Evolutionary conservation across 2,113 vertebrate species (phyloP).

Genomic region (Pionites leucogaster): DNA sequence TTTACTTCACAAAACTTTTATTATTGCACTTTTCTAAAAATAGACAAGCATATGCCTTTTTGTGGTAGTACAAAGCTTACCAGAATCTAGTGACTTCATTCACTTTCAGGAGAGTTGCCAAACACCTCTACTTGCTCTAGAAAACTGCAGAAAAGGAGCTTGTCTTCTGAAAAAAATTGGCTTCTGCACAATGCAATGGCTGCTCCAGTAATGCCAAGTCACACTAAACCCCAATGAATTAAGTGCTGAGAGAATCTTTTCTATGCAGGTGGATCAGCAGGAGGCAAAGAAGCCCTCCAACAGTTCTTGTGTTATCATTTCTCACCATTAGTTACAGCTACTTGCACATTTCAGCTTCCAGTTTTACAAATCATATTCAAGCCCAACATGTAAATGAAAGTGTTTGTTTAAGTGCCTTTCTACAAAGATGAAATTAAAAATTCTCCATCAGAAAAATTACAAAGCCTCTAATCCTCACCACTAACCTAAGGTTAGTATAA

Average conservation of each 20-base stretch:
- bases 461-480: constrained; percentile 40
- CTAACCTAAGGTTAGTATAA: constrained; percentile 38
- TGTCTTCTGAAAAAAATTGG: background rate
- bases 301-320: background rate
- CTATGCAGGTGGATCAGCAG: background rate
- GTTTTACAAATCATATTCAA: background rate
- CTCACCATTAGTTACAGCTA: background rate
- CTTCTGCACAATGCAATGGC: background rate
- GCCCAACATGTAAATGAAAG: background rate
- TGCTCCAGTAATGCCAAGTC: background rate
- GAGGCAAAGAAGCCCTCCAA: background rate
- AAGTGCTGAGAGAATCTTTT: background rate
- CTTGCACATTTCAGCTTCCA: background rate
- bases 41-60: background rate
- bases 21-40: background rate
- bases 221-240: background rate
- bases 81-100: background rate
- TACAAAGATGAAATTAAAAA: constrained; percentile 33
- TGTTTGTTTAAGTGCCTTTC: background rate
- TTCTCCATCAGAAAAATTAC: background rate
- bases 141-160: background rate
- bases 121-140: background rate
- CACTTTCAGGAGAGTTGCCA: background rate
- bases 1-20: background rate
- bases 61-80: background rate